Evolutionary conservation across 2,113 vertebrate genomes (phyloP).

Genomic region (Rhinoptilus africanus): DNA sequence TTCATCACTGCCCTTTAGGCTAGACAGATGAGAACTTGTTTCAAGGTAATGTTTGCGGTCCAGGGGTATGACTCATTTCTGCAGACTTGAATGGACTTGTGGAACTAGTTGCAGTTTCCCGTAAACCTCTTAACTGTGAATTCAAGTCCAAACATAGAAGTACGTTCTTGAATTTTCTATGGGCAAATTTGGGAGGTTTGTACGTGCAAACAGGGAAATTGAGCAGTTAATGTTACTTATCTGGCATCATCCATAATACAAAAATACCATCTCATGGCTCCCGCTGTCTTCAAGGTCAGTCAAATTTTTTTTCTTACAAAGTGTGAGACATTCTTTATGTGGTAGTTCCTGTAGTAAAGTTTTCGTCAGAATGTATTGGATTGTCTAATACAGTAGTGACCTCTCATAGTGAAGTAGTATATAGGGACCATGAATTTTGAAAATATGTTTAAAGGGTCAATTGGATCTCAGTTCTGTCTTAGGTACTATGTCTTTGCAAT

Average conservation of each 20-base stretch:
- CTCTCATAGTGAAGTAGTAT: neutral
- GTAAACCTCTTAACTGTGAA: neutral
- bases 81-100: neutral
- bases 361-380: neutral
- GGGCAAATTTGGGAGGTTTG: neutral
- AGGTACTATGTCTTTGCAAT: neutral
- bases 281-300: neutral
- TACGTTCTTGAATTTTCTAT: neutral
- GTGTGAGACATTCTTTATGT: neutral
- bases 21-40: neutral
- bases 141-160: neutral
- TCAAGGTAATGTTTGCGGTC: neutral
- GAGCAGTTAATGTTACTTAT: neutral
- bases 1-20: neutral
- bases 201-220: neutral
- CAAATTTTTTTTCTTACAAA: neutral
- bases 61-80: conserved; percentile 1
- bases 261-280: neutral
- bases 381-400: neutral
- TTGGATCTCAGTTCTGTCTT: neutral
- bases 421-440: neutral
- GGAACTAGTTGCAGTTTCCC: neutral
- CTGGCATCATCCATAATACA: neutral
- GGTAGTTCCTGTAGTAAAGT: neutral
- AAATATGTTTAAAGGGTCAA: neutral